phyloP scores from a whole-genome alignment of 2,797 vertebrate species.

The Octomys mimax region DNA sequence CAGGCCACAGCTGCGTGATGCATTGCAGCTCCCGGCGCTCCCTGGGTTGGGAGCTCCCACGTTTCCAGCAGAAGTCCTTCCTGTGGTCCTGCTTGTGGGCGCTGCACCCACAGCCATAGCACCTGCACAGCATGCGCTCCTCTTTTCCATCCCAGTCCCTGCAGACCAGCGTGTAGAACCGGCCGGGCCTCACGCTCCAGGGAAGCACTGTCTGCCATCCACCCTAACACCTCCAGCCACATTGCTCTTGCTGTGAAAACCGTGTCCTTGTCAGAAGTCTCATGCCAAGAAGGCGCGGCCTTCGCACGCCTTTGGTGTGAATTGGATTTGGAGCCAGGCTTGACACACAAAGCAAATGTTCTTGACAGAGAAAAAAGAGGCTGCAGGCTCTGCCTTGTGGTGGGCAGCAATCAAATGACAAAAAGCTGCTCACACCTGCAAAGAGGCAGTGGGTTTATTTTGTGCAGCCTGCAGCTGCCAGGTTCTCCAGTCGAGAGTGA shows the following conservation, averaged over 20 bases:
- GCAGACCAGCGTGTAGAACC: not conserved
- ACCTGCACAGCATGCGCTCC: rapidly evolving
- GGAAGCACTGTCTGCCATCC: too few species aligned
- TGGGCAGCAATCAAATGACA: not conserved
- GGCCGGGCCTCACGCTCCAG: not conserved
- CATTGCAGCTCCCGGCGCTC: rapidly evolving
- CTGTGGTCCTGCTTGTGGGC: not conserved
- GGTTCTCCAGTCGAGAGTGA: not conserved
- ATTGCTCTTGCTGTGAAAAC: not conserved
- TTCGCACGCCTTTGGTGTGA: not conserved
- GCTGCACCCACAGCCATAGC: not conserved
- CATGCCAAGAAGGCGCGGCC: not conserved
- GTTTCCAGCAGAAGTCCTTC: not conserved
- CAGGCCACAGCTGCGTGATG: not conserved
- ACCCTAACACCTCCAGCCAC: not conserved
- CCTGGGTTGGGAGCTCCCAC: too few species aligned
- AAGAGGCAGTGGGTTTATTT: not conserved
- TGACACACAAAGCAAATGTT: not conserved
- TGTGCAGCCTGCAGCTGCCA: not conserved
- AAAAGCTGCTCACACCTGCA: not conserved
- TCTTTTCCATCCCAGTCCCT: not conserved
- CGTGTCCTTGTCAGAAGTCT: not conserved
- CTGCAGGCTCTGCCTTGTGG: not conserved
- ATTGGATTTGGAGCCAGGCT: not conserved
- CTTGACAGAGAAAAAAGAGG: not conserved